phyloP scores from a whole-genome alignment of 2,888 invertebrate species.

The Norana najaformis region DNA sequence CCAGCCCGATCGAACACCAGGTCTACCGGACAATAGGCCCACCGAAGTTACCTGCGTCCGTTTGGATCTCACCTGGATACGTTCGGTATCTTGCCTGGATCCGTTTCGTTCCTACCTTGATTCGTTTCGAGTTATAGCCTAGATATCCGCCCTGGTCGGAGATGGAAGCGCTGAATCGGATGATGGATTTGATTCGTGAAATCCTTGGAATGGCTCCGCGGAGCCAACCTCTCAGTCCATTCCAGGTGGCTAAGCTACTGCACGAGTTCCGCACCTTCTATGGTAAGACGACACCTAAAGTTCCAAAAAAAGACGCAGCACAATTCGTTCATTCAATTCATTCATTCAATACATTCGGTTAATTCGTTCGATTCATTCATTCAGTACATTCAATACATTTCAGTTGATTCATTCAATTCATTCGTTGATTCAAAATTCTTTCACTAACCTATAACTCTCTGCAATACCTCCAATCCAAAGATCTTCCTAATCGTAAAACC shows the following conservation, averaged over 20 bases:
- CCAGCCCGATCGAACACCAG: neutral
- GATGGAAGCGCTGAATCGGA: neutral
- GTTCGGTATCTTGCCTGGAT: neutral
- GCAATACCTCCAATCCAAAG: too few species aligned
- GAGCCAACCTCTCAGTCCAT: neutral
- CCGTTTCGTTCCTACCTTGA: neutral
- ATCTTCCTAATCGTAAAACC: too few species aligned
- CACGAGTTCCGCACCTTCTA: conserved; percentile 39
- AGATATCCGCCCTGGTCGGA: neutral
- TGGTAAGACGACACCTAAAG: conserved; percentile 30
- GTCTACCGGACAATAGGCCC: neutral
- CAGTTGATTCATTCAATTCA: neutral
- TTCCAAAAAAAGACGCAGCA: too few species aligned
- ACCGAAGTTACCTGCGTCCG: neutral
- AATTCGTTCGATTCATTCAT: too few species aligned
- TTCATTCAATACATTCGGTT: neutral
- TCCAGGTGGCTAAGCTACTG: conserved; percentile 36
- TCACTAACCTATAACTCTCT: too few species aligned
- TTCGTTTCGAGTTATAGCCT: neutral
- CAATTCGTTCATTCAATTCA: too few species aligned
- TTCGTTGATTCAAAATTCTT: too few species aligned
- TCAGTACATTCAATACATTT: too few species aligned
- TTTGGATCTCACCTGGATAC: too few species aligned
- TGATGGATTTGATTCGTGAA: neutral
- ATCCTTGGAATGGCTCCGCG: neutral